A percentile compares a stretch with the other conserved stretches of the same genome.
phyloP scores from a whole-genome alignment of 1,140 invertebrate genomes.

The Drosophila arizonae region DNA sequence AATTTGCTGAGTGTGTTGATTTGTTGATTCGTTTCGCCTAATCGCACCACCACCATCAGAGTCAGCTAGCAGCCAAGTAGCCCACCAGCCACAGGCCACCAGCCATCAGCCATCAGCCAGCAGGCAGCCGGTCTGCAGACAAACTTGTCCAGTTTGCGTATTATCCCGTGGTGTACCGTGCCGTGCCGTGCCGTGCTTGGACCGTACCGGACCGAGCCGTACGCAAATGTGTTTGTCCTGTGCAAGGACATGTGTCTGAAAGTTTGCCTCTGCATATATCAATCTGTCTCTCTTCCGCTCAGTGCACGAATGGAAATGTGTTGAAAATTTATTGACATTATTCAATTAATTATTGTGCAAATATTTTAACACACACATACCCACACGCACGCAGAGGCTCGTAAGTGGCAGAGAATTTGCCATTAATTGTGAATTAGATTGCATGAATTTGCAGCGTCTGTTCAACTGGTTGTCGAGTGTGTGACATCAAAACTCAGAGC shows the following conservation, averaged over 20 bases:
- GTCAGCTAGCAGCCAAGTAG: slow-evolving; percentile 40
- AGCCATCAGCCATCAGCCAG: slow-evolving; percentile 26
- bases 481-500: background rate
- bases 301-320: slow-evolving; percentile 68
- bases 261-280: slow-evolving; percentile 56
- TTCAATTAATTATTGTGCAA: slow-evolving; percentile 83
- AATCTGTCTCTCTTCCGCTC: slow-evolving; percentile 34
- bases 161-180: slow-evolving; percentile 40
- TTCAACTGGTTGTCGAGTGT: slow-evolving; percentile 53
- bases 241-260: slow-evolving; percentile 69
- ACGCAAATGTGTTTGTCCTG: slow-evolving; percentile 80
- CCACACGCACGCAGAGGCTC: slow-evolving; percentile 27
- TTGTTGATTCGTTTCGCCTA: slow-evolving; percentile 83
- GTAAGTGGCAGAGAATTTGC: slow-evolving; percentile 79
- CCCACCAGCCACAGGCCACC: slow-evolving; percentile 14
- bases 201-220: slow-evolving; percentile 29
- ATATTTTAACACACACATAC: slow-evolving; percentile 72
- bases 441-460: slow-evolving; percentile 67
- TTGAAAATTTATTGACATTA: slow-evolving; percentile 83
- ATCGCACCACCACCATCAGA: slow-evolving; percentile 77
- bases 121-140: slow-evolving; percentile 39
- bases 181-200: background rate
- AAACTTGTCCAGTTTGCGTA: slow-evolving; percentile 76
- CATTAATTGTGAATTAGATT: slow-evolving; percentile 82
- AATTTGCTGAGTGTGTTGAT: slow-evolving; percentile 83